Evolutionary conservation across 2,113 vertebrate species (phyloP), one percentile per base, ranked within the genome.

Genomic region (Tamias sibiricus): DNA sequence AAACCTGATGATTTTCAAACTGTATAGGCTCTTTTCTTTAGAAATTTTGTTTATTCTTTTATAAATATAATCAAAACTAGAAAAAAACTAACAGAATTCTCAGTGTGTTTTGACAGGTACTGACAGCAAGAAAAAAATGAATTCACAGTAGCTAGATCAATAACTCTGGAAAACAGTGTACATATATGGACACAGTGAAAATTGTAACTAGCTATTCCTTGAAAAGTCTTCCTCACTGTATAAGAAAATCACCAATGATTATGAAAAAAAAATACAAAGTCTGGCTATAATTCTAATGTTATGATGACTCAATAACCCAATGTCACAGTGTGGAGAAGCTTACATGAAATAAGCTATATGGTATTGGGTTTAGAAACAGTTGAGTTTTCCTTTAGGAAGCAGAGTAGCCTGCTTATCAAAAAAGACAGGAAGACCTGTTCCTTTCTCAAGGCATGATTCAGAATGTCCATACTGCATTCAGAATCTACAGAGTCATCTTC

Each of bases 61-160:
- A 90, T 80, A 96, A 80, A 84, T 76, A 19, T 49, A 69, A 90
- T 74, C 72, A 75, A 91, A 93, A 76, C 19, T 37, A 22, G 52
- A 49, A 57, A 54, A 42, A 52, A 26, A 22, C 7, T 26, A 52
- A 83, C 69, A 37, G 35, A 87, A 79, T 47, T 68, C 54, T 69
- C 22, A 79, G 8, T 95, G 1, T 40, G 40, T 80, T 52, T 12
- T 90, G 71, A 87, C 17, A 79, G 69, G 7, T 28, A 71, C n/a
- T 79, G 17, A 28, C 12, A 93, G 32, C 0, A 85, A 95, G 6
- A 44, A 68, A 95, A 9, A 1, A 37, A 84, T 64, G 49, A 57
- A 64, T 89, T 85, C 64, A 64, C 12, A 69, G 62, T 13, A 91
- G 3, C 52, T 82, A 69, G 24, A 95, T 94, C 69, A 83, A 83